phyloP scores from a whole-genome alignment of 2,888 invertebrate genomes.

The Glyphotaelius pellucidus region DNA sequence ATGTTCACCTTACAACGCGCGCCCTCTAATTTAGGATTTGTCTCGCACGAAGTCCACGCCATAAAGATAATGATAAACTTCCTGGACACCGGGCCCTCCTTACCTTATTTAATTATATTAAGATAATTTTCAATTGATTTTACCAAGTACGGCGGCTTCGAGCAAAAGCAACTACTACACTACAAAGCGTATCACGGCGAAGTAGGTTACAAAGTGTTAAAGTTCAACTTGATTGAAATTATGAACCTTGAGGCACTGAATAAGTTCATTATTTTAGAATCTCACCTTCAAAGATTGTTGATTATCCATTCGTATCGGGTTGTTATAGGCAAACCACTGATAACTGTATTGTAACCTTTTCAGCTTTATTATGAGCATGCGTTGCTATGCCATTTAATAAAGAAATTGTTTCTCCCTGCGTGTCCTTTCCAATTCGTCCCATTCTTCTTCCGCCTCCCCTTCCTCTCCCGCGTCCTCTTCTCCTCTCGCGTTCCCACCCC shows the following conservation, averaged over 20 bases:
- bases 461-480: too few relatives aligned
- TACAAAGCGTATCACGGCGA: not conserved
- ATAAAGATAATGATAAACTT: constrained; percentile 2
- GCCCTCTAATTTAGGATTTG: constrained; percentile 64
- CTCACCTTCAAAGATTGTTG: not conserved
- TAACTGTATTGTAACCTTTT: not conserved
- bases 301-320: not conserved
- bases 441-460: too few relatives aligned
- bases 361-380: not conserved
- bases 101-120: constrained; percentile 40
- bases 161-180: not conserved
- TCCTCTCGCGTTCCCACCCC: too few relatives aligned
- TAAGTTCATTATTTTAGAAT: not conserved
- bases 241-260: not conserved
- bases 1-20: constrained; percentile 11
- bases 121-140: constrained; percentile 59
- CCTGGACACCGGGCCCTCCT: not conserved
- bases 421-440: too few relatives aligned
- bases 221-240: not conserved
- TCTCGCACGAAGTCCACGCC: constrained; percentile 54
- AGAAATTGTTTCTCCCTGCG: too few relatives aligned
- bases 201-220: not conserved
- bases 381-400: too few relatives aligned
- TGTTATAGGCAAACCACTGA: not conserved
- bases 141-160: constrained; percentile 26